Percentiles rank a stretch among this genome's conserved stretches.
phyloP scores from a whole-genome alignment of 2,797 vertebrate species.

The Trematomus bernacchii region DNA sequence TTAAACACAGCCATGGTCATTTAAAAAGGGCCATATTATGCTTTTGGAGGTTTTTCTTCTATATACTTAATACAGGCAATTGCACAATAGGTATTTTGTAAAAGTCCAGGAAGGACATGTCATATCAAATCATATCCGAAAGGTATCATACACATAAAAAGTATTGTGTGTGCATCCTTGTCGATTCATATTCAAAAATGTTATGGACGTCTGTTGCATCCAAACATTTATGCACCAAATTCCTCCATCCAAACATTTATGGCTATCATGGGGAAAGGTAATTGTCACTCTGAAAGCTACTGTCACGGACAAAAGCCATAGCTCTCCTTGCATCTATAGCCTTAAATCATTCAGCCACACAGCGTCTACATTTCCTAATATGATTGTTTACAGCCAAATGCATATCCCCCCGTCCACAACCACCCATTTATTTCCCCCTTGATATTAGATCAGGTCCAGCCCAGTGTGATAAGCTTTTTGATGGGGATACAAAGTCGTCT shows the following conservation, averaged over 20 bases:
- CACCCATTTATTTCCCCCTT: conserved; percentile 48
- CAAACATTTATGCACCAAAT: not conserved
- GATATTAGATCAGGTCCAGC: conserved; percentile 72
- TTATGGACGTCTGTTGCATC: not conserved
- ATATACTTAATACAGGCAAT: too few relatives aligned
- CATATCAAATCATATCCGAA: too few relatives aligned
- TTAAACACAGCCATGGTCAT: too few relatives aligned
- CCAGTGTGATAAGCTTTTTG: conserved; percentile 69
- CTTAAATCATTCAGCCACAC: conserved; percentile 45
- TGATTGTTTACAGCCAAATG: conserved; percentile 64
- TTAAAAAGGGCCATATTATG: too few relatives aligned
- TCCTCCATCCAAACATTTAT: conserved; percentile 21
- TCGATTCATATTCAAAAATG: conserved; percentile 3
- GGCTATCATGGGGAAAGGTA: conserved; percentile 16
- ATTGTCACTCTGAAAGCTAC: conserved; percentile 26
- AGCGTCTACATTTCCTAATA: conserved; percentile 51
- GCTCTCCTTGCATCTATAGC: conserved; percentile 33
- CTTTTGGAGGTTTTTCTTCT: too few relatives aligned
- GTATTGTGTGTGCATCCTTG: not conserved
- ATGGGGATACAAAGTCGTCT: conserved; percentile 62
- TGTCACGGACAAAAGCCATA: not conserved
- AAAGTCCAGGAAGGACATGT: too few relatives aligned
- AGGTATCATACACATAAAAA: not conserved
- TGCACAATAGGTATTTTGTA: too few relatives aligned
- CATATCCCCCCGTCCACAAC: conserved; percentile 49